Percentiles rank a stretch among this genome's conserved stretches.
phyloP scores from a whole-genome alignment of 2,113 vertebrate species.

The Engystomops pustulosus region DNA sequence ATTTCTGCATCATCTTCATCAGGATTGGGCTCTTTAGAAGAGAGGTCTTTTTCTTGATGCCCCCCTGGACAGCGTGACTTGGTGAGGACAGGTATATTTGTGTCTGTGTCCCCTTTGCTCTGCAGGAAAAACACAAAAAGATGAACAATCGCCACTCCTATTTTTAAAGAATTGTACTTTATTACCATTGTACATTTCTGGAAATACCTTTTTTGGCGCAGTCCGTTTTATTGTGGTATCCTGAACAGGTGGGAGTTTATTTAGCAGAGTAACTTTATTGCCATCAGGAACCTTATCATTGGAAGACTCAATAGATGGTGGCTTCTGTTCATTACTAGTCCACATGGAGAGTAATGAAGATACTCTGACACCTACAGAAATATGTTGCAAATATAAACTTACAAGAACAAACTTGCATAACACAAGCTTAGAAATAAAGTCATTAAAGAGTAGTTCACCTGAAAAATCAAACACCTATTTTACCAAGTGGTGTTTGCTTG shows the following conservation, averaged over 20 bases:
- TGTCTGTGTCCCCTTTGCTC: constrained; percentile 4
- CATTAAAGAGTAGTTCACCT: too few species aligned
- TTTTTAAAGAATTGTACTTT: background rate
- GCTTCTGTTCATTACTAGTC: constrained; percentile 78
- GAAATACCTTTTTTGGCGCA: constrained; percentile 20
- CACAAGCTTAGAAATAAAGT: too few species aligned
- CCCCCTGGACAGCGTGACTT: background rate
- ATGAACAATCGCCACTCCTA: background rate
- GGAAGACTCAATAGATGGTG: constrained; percentile 64
- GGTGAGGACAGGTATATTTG: background rate
- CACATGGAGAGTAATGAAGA: constrained; percentile 86
- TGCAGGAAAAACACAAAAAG: background rate
- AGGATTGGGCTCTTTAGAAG: background rate
- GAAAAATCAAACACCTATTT: too few species aligned
- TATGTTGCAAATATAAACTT: too few species aligned
- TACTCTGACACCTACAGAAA: constrained; percentile 81
- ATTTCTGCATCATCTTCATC: background rate
- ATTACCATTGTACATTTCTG: background rate
- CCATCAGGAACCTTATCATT: constrained; percentile 54
- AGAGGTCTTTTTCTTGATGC: background rate
- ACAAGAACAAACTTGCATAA: too few species aligned
- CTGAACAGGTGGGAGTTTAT: constrained; percentile 42
- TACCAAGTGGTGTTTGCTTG: too few species aligned
- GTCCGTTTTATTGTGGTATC: background rate
- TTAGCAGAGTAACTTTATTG: constrained; percentile 66